phyloP scores from a whole-genome alignment of 30 jellyfish, hydroid and myxozoan species.

The Aurelia sp. region DNA sequence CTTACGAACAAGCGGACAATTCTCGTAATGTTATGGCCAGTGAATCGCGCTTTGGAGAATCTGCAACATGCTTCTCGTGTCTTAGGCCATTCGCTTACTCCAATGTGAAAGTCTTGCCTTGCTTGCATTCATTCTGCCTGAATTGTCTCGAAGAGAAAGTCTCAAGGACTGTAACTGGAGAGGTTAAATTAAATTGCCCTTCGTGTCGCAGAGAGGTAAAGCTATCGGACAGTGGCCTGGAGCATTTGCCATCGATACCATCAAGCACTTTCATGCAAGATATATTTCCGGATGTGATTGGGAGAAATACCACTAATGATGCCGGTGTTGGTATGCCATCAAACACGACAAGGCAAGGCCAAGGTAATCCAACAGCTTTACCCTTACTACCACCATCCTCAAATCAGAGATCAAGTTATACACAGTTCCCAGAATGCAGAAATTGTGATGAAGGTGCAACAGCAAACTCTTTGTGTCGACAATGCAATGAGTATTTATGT shows the following conservation, averaged over 20 bases:
- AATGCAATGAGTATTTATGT: constrained; percentile 93
- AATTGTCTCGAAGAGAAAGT: constrained; percentile 86
- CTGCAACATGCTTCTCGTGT: constrained; percentile 74
- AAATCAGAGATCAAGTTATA: constrained; percentile 51
- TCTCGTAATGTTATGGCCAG: constrained; percentile 53
- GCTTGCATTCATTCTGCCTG: constrained; percentile 92
- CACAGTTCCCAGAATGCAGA: constrained; percentile 79
- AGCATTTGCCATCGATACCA: constrained; percentile 86
- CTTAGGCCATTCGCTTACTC: constrained; percentile 75
- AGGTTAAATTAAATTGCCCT: constrained; percentile 85
- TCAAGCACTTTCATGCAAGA: constrained; percentile 96
- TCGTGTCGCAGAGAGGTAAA: constrained; percentile 91
- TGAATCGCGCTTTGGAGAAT: constrained; percentile 73
- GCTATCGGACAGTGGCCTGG: constrained; percentile 86
- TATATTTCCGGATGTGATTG: constrained; percentile 93
- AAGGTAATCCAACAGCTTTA: constrained; percentile 4
- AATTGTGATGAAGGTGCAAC: constrained; percentile 91
- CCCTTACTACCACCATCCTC: constrained; percentile 44
- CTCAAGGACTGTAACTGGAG: constrained; percentile 76
- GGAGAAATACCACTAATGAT: constrained; percentile 67
- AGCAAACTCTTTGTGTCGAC: constrained; percentile 89
- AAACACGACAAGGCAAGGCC: constrained; percentile 17
- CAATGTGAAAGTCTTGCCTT: constrained; percentile 90
- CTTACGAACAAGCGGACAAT: constrained; percentile 50
- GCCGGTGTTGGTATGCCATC: constrained; percentile 42